Conservation (phyloP, 64 coral and sea anemone genomes). For the Montipora efflorescens region DNA sequence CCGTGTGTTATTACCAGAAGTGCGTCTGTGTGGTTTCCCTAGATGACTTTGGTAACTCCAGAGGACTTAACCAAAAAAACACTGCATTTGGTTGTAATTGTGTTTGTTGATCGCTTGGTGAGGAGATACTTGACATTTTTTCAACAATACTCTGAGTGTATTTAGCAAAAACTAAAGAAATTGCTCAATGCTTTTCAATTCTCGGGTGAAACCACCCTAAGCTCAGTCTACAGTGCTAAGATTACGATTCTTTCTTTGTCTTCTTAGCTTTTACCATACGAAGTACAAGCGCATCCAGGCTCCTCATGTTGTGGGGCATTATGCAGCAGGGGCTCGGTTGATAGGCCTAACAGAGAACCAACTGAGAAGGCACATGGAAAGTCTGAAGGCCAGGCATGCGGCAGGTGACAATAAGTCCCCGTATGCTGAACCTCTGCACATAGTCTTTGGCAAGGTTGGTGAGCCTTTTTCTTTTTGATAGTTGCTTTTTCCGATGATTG, state of each 20-base stretch:
- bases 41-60: no score
- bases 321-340: slow-evolving; percentile 92
- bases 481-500: not conserved
- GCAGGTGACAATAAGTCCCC: slow-evolving; percentile 92
- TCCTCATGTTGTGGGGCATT: slow-evolving; percentile 96
- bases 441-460: slow-evolving; percentile 80
- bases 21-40: no score
- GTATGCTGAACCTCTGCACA: slow-evolving; percentile 92
- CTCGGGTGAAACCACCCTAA: not conserved
- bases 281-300: slow-evolving; percentile 96
- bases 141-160: no score
- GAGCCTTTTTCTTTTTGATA: not conserved
- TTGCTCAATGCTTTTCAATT: no score
- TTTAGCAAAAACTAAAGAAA: no score
- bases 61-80: no score
- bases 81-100: no score
- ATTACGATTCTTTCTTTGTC: not conserved
- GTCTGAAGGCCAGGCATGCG: slow-evolving; percentile 82
- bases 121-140: no score
- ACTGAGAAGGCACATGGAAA: slow-evolving; percentile 95
- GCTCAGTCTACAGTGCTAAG: not conserved
- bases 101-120: no score
- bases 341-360: slow-evolving; percentile 96
- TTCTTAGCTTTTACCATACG: slow-evolving; percentile 85
- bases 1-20: no score